A percentile compares a stretch with the other conserved stretches of the same genome.
Evolutionary conservation across 92 coral and sea anemone genomes (phyloP).

Genomic region (Muricea muricata): DNA sequence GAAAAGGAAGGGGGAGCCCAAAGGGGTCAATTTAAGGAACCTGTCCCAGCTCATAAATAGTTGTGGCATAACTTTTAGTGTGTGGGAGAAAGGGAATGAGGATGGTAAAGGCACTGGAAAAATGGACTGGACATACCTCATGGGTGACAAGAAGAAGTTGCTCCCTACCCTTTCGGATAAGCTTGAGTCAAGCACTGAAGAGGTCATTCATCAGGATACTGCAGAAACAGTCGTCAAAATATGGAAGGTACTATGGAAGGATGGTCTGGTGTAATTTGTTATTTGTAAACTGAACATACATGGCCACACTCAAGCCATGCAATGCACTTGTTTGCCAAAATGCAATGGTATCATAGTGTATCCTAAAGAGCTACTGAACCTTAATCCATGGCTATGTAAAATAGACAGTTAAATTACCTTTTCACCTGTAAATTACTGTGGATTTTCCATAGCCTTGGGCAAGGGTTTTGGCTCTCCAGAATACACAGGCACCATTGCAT

Average conservation of each 20-base stretch:
- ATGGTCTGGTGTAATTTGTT: too few relatives aligned
- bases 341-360: too few relatives aligned
- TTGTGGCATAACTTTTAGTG: slow-evolving; percentile 58
- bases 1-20: slow-evolving; percentile 23
- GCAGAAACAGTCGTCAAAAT: slow-evolving; percentile 56
- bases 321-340: not conserved
- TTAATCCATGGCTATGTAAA: too few relatives aligned
- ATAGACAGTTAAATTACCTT: too few relatives aligned
- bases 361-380: too few relatives aligned
- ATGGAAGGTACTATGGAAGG: slow-evolving; percentile 67
- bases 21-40: slow-evolving; percentile 31
- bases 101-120: slow-evolving; percentile 22
- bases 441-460: too few relatives aligned
- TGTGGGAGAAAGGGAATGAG: slow-evolving; percentile 52
- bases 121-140: slow-evolving; percentile 64
- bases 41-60: slow-evolving; percentile 36
- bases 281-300: not conserved
- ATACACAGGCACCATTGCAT: not conserved
- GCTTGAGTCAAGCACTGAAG: slow-evolving; percentile 49
- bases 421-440: too few relatives aligned
- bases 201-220: slow-evolving; percentile 46
- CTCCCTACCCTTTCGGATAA: slow-evolving; percentile 36
- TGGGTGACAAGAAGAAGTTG: slow-evolving; percentile 48
- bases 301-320: not conserved
- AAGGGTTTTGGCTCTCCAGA: too few relatives aligned